phyloP scores from a whole-genome alignment of 2,888 invertebrate genomes.

The Malachius bipustulatus region DNA sequence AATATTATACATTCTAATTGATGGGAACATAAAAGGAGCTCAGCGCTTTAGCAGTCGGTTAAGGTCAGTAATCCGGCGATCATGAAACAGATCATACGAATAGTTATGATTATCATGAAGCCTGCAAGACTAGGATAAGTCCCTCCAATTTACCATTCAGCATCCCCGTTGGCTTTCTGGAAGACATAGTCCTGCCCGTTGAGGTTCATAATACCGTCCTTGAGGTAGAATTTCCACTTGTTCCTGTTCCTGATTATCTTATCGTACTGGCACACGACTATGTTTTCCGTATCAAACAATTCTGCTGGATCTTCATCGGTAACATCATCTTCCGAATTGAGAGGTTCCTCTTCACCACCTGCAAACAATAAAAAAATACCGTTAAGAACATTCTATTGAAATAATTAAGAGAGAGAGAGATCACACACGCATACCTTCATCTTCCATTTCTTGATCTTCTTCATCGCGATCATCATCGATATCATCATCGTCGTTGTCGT shows the following conservation, averaged over 20 bases:
- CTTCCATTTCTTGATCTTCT: constrained; percentile 40
- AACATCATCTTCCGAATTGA: constrained; percentile 95
- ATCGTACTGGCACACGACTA: constrained; percentile 99
- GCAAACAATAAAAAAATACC: not conserved
- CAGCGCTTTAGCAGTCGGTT: no score
- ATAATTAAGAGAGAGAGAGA: no score
- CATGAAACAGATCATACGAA: no score
- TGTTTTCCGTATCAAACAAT: constrained; percentile 97
- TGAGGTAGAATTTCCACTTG: constrained; percentile 98
- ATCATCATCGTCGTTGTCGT: constrained; percentile 49
- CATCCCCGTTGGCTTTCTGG: constrained; percentile 97
- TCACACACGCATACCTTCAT: no score
- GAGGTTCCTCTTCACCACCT: constrained; percentile 59
- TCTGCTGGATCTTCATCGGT: constrained; percentile 92
- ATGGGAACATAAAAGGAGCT: no score
- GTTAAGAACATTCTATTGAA: no score
- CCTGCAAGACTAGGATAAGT: no score
- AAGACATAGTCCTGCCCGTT: constrained; percentile 97
- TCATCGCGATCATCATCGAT: constrained; percentile 54
- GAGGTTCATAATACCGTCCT: constrained; percentile 99
- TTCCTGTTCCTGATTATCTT: constrained; percentile 98
- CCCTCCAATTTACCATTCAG: constrained; percentile 99
- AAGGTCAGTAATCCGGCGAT: no score
- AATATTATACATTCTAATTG: no score
- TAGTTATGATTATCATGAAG: no score